Conservation (phyloP, 2,797 vertebrate genomes). For the Xenentodon cancila region DNA sequence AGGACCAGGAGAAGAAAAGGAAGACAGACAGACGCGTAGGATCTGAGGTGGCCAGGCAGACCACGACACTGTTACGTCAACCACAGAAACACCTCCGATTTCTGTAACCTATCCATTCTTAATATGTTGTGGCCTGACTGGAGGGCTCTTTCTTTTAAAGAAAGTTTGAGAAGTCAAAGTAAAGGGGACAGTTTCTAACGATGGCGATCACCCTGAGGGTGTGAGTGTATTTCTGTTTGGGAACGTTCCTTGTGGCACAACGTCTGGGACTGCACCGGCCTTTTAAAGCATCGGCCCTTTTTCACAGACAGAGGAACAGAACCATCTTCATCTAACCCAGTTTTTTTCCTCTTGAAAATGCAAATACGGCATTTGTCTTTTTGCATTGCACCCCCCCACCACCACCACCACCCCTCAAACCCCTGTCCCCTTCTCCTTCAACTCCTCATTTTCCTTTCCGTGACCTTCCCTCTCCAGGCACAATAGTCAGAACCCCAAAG, state of each 20-base stretch:
- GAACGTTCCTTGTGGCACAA: slow-evolving; percentile 18
- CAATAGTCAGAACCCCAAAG: slow-evolving; percentile 18
- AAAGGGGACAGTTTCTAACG: neutral
- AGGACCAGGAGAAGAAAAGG: too few relatives aligned
- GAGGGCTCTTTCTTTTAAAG: neutral
- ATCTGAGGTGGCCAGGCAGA: too few relatives aligned
- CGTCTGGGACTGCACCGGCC: slow-evolving; percentile 6
- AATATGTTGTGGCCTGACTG: neutral
- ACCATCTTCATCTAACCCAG: slow-evolving; percentile 8
- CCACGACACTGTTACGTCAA: too few relatives aligned
- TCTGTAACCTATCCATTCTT: neutral
- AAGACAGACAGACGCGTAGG: too few relatives aligned
- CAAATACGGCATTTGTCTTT: slow-evolving; percentile 23
- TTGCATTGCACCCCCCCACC: slow-evolving; percentile 2
- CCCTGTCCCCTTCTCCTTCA: slow-evolving; percentile 7
- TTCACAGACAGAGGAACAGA: neutral
- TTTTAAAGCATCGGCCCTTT: slow-evolving; percentile 16
- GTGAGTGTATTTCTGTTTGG: neutral
- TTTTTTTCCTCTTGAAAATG: slow-evolving; percentile 9
- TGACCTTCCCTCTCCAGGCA: slow-evolving; percentile 1
- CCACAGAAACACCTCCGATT: neutral
- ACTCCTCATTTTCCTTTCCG: neutral
- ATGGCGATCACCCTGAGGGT: neutral
- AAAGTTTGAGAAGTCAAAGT: slow-evolving; percentile 12
- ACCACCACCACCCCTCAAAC: too few relatives aligned